A percentile compares a stretch with the other conserved stretches of the same genome.
Evolutionary conservation across 2,797 vertebrate species (phyloP).

Genomic region (Myotis myotis): DNA sequence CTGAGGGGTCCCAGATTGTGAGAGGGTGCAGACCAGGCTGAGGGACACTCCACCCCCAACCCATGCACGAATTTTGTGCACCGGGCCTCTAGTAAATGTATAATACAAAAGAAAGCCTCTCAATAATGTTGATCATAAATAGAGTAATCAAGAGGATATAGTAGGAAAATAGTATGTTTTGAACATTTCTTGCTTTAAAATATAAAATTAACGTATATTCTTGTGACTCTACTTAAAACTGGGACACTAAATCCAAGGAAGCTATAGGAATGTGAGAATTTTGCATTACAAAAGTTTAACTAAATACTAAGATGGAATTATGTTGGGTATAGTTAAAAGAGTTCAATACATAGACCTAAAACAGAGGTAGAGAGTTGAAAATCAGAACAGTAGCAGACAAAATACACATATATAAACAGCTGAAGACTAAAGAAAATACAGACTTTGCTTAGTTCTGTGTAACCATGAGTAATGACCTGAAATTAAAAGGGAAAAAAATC

Average conservation of each 20-base stretch:
- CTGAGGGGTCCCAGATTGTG: no score
- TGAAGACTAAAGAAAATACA: conserved; percentile 33
- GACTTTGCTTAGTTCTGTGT: conserved; percentile 24
- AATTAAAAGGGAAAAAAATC: conserved; percentile 26
- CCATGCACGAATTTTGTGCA: no score
- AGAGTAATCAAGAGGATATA: background rate
- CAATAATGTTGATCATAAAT: background rate
- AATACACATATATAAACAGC: background rate
- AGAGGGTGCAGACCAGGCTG: no score
- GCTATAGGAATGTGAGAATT: background rate
- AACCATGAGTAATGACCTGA: conserved; percentile 35
- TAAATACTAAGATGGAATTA: background rate
- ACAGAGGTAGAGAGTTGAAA: background rate
- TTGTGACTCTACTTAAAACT: background rate
- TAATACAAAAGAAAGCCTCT: background rate
- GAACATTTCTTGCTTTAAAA: background rate
- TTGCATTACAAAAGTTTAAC: background rate
- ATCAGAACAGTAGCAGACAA: background rate
- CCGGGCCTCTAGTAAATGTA: background rate
- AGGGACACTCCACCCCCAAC: no score
- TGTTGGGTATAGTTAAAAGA: background rate
- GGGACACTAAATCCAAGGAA: background rate
- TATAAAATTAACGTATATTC: background rate
- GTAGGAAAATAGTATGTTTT: background rate
- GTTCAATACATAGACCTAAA: background rate